These are phyloP conservation scores for Oligia fasciuncula DNA, from an alignment of 2,888 invertebrate genomes.

Conservation along the genomic window DNA sequence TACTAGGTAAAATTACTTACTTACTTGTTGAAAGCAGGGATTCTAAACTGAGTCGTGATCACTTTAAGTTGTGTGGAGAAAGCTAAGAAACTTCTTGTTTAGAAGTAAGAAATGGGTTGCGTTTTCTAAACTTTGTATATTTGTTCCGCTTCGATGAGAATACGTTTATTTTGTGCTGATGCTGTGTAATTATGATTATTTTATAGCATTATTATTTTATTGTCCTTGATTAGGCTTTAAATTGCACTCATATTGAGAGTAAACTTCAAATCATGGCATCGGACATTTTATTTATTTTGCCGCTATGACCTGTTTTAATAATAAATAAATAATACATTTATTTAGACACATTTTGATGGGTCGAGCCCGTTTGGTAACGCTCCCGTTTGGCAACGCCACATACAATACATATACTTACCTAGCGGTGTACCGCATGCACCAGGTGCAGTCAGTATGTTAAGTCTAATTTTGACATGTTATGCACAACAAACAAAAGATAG, in stretches of 20 bases:
- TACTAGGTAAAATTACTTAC: conserved; percentile 31
- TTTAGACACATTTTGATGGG: too few relatives aligned
- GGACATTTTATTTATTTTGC: too few relatives aligned
- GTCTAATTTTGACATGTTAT: too few relatives aligned
- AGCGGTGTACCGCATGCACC: too few relatives aligned
- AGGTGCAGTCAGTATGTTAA: too few relatives aligned
- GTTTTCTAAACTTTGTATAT: background rate
- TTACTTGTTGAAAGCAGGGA: conserved; percentile 27
- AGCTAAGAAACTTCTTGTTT: background rate
- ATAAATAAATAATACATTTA: too few relatives aligned
- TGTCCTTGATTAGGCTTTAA: background rate
- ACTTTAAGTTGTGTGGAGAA: conserved; percentile 12
- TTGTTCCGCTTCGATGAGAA: background rate
- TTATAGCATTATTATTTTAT: background rate
- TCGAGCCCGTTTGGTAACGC: too few relatives aligned
- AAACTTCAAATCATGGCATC: background rate
- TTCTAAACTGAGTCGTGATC: conserved; percentile 26
- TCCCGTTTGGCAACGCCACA: too few relatives aligned
- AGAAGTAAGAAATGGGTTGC: conserved; percentile 5
- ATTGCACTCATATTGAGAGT: background rate
- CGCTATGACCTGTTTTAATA: too few relatives aligned
- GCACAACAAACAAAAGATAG: too few relatives aligned
- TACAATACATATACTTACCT: too few relatives aligned
- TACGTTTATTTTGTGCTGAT: background rate
- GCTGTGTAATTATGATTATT: background rate